phyloP scores from a whole-genome alignment of 2,113 vertebrate species.

The Bufo gargarizans region DNA sequence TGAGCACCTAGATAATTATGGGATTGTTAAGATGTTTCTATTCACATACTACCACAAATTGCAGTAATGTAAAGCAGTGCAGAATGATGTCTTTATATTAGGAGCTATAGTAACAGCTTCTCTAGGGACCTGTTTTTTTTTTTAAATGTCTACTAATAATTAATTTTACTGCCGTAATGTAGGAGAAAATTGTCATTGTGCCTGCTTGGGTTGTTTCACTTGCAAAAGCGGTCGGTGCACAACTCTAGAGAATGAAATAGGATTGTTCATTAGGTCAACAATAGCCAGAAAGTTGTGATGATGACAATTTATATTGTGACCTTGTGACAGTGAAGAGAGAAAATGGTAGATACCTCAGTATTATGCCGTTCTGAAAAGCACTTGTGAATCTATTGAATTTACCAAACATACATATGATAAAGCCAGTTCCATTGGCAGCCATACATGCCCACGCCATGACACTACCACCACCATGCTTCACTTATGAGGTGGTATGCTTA shows the following conservation, averaged over 20 bases:
- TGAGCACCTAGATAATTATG: conserved; percentile 27
- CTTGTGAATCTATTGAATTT: not conserved
- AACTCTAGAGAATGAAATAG: not conserved
- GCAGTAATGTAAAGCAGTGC: not conserved
- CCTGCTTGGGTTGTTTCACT: not conserved
- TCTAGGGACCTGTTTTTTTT: not conserved
- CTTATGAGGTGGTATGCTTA: no score
- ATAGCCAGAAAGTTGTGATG: not conserved
- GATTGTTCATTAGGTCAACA: not conserved
- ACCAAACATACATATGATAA: not conserved
- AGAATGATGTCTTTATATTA: conserved; percentile 2
- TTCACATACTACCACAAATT: conserved; percentile 38
- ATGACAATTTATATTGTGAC: not conserved
- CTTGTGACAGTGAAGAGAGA: not conserved
- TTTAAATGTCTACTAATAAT: not conserved
- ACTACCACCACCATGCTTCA: no score
- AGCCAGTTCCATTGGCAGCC: no score
- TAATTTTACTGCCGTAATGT: not conserved
- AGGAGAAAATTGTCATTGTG: not conserved
- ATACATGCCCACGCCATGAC: no score
- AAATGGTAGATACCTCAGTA: not conserved
- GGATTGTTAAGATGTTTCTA: conserved; percentile 20
- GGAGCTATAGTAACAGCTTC: not conserved
- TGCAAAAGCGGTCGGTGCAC: not conserved
- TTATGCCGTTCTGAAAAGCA: not conserved